Evolutionary conservation across 2,888 invertebrate species (phyloP).

Genomic region (Platycheirus albimanus): DNA sequence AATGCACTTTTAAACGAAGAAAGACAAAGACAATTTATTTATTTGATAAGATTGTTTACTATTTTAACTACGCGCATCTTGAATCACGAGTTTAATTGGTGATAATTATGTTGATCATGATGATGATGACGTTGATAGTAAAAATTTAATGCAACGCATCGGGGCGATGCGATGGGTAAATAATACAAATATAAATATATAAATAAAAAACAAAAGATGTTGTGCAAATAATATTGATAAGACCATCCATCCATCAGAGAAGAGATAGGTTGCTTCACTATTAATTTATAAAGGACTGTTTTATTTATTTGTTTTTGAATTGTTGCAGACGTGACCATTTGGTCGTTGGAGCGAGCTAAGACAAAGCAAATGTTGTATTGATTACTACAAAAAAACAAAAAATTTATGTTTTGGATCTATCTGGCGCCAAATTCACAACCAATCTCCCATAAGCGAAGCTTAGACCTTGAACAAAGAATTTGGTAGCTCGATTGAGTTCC

Average conservation of each 20-base stretch:
- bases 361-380: neutral
- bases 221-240: neutral
- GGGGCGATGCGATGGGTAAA: neutral
- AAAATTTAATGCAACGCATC: slow-evolving; percentile 6
- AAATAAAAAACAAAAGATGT: neutral
- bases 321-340: neutral
- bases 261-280: neutral
- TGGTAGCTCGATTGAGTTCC: too few relatives aligned
- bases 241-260: too few relatives aligned
- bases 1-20: neutral
- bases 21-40: slow-evolving; percentile 45
- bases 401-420: too few relatives aligned
- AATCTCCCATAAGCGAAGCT: too few relatives aligned
- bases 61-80: slow-evolving; percentile 21
- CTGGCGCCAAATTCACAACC: too few relatives aligned
- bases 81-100: slow-evolving; percentile 62
- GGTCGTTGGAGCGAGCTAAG: neutral
- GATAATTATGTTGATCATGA: slow-evolving; percentile 29
- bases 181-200: neutral
- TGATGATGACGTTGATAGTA: slow-evolving; percentile 1
- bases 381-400: neutral
- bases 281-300: neutral
- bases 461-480: too few relatives aligned
- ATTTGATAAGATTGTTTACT: slow-evolving; percentile 57
- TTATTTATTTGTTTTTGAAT: neutral